Evolutionary conservation across 2,888 invertebrate species (phyloP).

Genomic region (Malthinus flaveolus): DNA sequence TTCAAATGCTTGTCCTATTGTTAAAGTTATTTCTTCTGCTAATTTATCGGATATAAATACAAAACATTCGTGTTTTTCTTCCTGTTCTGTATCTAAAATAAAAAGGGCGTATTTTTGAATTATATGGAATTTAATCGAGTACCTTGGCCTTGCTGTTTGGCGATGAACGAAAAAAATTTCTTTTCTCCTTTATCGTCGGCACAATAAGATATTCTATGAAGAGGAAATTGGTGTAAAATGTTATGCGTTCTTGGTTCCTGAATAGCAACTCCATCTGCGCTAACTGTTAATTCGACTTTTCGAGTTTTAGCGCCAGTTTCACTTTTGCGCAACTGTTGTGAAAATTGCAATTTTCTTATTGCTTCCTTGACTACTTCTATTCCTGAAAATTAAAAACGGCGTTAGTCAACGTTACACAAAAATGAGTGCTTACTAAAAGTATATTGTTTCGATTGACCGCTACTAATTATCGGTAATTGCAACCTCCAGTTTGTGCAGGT

Average conservation of each 20-base stretch:
- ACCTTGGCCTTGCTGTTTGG: slow-evolving; percentile 67
- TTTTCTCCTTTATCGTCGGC: slow-evolving; percentile 99
- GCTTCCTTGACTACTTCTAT: slow-evolving; percentile 98
- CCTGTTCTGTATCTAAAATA: slow-evolving; percentile 56
- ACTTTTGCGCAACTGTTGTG: slow-evolving; percentile 88
- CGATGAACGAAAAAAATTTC: slow-evolving; percentile 95
- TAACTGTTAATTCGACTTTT: slow-evolving; percentile 94
- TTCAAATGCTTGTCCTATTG: slow-evolving; percentile 98
- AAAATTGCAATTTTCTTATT: slow-evolving; percentile 93
- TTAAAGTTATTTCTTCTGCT: slow-evolving; percentile 96
- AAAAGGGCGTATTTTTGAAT: not conserved
- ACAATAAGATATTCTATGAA: slow-evolving; percentile 97
- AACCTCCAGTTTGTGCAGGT: no score
- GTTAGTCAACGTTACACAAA: not conserved
- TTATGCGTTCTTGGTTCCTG: slow-evolving; percentile 75
- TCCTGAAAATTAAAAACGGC: slow-evolving; percentile 51
- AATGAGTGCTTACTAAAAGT: no score
- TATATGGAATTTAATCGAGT: slow-evolving; percentile 11
- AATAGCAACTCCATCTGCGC: slow-evolving; percentile 94
- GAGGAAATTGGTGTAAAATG: slow-evolving; percentile 92
- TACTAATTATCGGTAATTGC: no score
- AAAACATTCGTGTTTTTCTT: slow-evolving; percentile 91
- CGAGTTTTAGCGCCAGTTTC: slow-evolving; percentile 89
- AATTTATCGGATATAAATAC: slow-evolving; percentile 97
- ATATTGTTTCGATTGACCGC: no score